Evolutionary conservation across 2,113 vertebrate species (phyloP).

Genomic region (Oryzias celebensis): DNA sequence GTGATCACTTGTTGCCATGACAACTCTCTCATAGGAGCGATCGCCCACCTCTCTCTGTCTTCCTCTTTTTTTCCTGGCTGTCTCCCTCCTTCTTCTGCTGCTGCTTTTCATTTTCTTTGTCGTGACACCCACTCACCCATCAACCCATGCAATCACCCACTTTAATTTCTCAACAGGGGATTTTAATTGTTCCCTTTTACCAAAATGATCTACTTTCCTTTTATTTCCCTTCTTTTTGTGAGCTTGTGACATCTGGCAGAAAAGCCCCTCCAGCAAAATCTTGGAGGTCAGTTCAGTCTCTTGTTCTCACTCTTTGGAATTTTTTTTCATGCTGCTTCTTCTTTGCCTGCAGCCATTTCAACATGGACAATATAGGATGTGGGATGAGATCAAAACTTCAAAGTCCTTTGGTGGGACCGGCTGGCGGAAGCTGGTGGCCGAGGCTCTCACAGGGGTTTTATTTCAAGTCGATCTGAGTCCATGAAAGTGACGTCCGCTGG

Average conservation of each 20-base stretch:
- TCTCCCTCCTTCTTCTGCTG: slow-evolving; percentile 24
- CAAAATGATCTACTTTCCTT: not conserved
- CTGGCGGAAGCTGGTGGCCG: not conserved
- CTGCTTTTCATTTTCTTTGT: slow-evolving; percentile 39
- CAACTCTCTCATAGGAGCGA: slow-evolving; percentile 66
- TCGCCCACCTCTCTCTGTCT: slow-evolving; percentile 71
- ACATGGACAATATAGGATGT: slow-evolving; percentile 6
- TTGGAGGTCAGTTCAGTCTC: slow-evolving; percentile 10
- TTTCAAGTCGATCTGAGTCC: not conserved
- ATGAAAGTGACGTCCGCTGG: too few relatives aligned
- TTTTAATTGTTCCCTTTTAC: slow-evolving; percentile 9
- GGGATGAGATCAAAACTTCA: slow-evolving; percentile 26
- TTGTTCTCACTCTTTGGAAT: not conserved
- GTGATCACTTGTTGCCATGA: slow-evolving; percentile 78
- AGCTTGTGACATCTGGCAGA: slow-evolving; percentile 23
- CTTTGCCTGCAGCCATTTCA: slow-evolving; percentile 18
- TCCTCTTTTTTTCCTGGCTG: slow-evolving; percentile 23
- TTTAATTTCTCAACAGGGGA: slow-evolving; percentile 16
- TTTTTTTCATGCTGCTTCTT: not conserved
- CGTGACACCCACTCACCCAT: slow-evolving; percentile 45
- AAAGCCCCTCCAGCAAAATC: slow-evolving; percentile 12
- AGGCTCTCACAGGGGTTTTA: not conserved
- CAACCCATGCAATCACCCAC: slow-evolving; percentile 27
- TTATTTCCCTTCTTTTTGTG: not conserved
- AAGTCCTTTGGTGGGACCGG: slow-evolving; percentile 21